Base-by-base conservation (phyloP, 2,888 invertebrate species). In the Aethes cnicana region DNA sequence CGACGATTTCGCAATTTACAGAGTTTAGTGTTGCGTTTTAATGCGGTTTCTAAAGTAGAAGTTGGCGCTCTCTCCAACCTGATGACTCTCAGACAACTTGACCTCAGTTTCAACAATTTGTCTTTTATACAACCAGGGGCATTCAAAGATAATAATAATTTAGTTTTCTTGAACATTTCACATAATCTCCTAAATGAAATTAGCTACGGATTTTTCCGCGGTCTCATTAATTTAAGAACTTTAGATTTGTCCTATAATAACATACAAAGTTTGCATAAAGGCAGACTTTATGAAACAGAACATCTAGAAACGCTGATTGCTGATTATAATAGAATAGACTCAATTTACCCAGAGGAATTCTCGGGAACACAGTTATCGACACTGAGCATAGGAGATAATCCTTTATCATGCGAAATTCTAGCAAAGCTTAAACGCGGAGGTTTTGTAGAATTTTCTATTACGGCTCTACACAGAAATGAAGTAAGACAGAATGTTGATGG, bases 361-460 rank as follows among this genome's bases (percentile, higher is more conserved):
- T 14, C 42, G 4, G 66, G 72, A 0, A 72, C 71, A 0, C 62
- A 57, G 55, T 59, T 84, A 32, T 46, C 48, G 6, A 65, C 53
- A 25, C 63, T 85, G 5, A 85, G 84, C 56, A 81, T 85, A 39
- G 84, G 84, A 3, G 74, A 69, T 17, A 85, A 85, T 64, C 82
- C 77, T n/a, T 55, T 85, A 36, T 62, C 82, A 1, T 84, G 84
- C 53, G 68, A 71, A 30, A 36, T 64, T 25, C 54, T 84, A 28
- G 65, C 74, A 0, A 72, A 67, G 46, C 62, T 81, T 0, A 63
- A 66, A 30, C 68, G 66, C 47, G 33, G 23, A 25, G 17, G 18
- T 28, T 11, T 9, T 2, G 5, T 48, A n/a, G 17, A 55, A 1
- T 70, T 73, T 57, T 36, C 53, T 23, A 64, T 82, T 23, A 76